Conservation (phyloP, 2,888 invertebrate species). For the Microplitis manilae region DNA sequence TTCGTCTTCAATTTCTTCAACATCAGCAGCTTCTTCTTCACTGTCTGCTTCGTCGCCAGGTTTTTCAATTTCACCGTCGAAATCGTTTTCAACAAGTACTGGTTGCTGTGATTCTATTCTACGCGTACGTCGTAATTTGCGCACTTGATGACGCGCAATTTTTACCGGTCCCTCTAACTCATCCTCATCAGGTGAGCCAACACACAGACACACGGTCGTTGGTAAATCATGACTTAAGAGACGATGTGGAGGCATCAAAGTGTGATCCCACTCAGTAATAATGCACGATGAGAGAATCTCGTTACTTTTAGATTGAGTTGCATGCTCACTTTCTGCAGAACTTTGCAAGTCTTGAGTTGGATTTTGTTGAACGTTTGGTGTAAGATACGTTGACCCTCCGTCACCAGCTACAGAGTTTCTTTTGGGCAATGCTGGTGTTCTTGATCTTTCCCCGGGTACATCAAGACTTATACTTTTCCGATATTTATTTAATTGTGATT, state of each 20-base stretch:
- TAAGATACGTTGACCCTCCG: slow-evolving; percentile 72
- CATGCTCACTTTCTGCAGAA: slow-evolving; percentile 65
- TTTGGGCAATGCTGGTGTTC: slow-evolving; percentile 76
- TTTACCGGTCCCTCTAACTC: slow-evolving; percentile 62
- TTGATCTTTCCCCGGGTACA: slow-evolving; percentile 79
- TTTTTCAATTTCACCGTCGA: slow-evolving; percentile 73
- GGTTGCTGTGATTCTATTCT: slow-evolving; percentile 80
- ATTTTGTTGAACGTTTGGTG: slow-evolving; percentile 47
- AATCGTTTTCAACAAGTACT: slow-evolving; percentile 76
- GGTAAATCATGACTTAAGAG: slow-evolving; percentile 75
- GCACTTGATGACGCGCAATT: slow-evolving; percentile 56
- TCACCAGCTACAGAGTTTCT: slow-evolving; percentile 82
- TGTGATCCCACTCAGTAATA: slow-evolving; percentile 71
- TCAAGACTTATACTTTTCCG: slow-evolving; percentile 84
- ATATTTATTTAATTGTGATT: slow-evolving; percentile 73
- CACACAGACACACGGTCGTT: slow-evolving; percentile 80
- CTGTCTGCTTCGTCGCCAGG: slow-evolving; percentile 73
- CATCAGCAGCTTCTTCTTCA: slow-evolving; percentile 65
- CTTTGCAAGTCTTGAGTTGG: slow-evolving; percentile 58
- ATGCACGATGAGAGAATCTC: slow-evolving; percentile 69
- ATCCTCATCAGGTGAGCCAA: slow-evolving; percentile 76
- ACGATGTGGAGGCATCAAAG: slow-evolving; percentile 84
- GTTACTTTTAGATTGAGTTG: slow-evolving; percentile 53
- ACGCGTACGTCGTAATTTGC: slow-evolving; percentile 77
- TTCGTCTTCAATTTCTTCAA: slow-evolving; percentile 70